Percentiles rank a stretch among this genome's conserved stretches.
Evolutionary conservation across 2,888 invertebrate species (phyloP).

Genomic region (Drosophila anomalata): DNA sequence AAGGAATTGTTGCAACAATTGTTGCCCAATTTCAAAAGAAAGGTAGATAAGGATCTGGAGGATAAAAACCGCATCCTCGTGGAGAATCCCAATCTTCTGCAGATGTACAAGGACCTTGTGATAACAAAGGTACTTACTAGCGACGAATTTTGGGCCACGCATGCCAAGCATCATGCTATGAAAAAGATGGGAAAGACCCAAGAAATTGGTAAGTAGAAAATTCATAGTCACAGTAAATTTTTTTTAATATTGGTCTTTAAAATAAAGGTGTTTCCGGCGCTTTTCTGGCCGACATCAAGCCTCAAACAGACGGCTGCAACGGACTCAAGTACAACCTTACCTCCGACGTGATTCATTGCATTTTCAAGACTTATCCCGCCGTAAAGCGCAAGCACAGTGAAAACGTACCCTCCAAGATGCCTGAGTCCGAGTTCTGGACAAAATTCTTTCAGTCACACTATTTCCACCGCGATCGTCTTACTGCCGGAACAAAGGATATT

Average conservation of each 20-base stretch:
- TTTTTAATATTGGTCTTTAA: background rate
- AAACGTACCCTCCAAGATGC: slow-evolving; percentile 97
- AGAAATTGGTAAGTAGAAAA: slow-evolving; percentile 88
- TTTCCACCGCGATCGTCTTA: slow-evolving; percentile 96
- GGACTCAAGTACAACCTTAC: slow-evolving; percentile 98
- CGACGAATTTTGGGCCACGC: slow-evolving; percentile 98
- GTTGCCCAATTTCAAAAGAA: slow-evolving; percentile 96
- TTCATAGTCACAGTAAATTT: rapidly evolving
- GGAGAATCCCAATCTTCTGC: slow-evolving; percentile 94
- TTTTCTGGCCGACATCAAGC: slow-evolving; percentile 96
- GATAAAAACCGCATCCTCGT: slow-evolving; percentile 95
- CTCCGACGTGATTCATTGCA: slow-evolving; percentile 97
- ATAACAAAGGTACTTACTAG: slow-evolving; percentile 97
- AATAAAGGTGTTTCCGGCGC: slow-evolving; percentile 89
- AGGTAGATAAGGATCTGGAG: slow-evolving; percentile 95
- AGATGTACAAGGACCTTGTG: slow-evolving; percentile 98
- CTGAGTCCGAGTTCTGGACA: slow-evolving; percentile 99
- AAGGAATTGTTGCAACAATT: slow-evolving; percentile 95
- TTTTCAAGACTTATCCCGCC: slow-evolving; percentile 99
- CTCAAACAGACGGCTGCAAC: slow-evolving; percentile 98
- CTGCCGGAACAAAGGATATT: slow-evolving; percentile 95
- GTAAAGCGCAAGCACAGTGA: slow-evolving; percentile 98
- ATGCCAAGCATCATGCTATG: slow-evolving; percentile 91
- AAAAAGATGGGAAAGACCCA: slow-evolving; percentile 90
- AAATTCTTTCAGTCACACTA: slow-evolving; percentile 99